Evolutionary conservation across 23 tunicate genomes (phyloP).

Genomic region (Corella eumyota): DNA sequence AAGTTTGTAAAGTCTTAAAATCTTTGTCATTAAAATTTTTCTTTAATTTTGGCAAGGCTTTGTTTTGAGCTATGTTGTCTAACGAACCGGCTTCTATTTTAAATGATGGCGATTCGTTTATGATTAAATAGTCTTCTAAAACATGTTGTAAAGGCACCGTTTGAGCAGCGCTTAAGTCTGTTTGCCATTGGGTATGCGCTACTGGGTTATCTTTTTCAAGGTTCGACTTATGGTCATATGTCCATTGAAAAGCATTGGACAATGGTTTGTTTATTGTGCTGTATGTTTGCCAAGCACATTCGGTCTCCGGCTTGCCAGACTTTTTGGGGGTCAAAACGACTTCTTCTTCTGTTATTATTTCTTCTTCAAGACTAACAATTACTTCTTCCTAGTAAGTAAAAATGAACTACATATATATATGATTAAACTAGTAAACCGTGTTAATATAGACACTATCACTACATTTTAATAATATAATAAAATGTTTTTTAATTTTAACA

Average conservation of each 20-base stretch:
- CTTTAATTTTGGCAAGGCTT: background rate
- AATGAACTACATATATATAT: no score
- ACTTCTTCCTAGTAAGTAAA: no score
- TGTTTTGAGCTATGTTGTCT: background rate
- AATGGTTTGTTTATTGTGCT: conserved; percentile 12
- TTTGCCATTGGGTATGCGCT: background rate
- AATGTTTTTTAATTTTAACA: background rate
- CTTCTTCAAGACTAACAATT: no score
- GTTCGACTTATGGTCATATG: background rate
- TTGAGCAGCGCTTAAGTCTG: no score
- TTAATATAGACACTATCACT: no score
- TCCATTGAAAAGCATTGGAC: conserved; percentile 30
- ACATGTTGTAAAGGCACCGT: no score
- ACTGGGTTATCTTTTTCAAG: conserved; percentile 10
- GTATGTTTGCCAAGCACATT: conserved; percentile 16
- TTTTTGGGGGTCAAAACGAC: no score
- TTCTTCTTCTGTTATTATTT: no score
- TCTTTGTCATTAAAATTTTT: background rate
- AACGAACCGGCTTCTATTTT: conserved; percentile 7
- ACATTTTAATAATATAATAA: no score
- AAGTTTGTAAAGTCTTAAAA: conserved; percentile 16
- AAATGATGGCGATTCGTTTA: conserved; percentile 23
- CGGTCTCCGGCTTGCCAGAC: background rate
- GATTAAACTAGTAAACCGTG: no score
- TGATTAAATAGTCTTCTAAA: background rate